Evolutionary conservation across 2,797 vertebrate genomes (phyloP), one percentile per base, ranked within the genome.

Genomic region (Mareca penelope): DNA sequence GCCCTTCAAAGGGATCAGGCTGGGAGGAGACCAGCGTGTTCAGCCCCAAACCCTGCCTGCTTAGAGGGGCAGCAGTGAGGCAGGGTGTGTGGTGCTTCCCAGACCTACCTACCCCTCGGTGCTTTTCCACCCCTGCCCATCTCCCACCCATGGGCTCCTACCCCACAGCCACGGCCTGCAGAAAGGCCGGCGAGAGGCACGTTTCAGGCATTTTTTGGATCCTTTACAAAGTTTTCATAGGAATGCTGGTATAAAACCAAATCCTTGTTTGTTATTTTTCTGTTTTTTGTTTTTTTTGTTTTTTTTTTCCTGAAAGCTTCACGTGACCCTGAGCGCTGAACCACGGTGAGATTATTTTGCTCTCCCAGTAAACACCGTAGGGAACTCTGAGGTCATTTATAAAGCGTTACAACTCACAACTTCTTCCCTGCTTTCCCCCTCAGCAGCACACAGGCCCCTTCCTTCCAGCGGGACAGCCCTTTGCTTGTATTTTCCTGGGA

Each of bases 301-400:
- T 85, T 14, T 46, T 11, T 90, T 40, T 83, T 89, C 59, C 61
- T 88, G 87, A 64, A 94, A 81, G n/a, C 31, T 89, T 23, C 61
- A n/a, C 73, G 76, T 0, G 2, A 12, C 24, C 86, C 52, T 0
- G 14, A 91, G 85, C 26, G 67, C 70, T 96, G 88, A 94, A 94
- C 83, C 63, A 13, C 1, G 52, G 42, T 0, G 44, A 86, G 56
- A 14, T 35, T 35, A 52, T 23, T 90, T 50, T 88, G 46, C 31
- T 63, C 46, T 96, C 92, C 89, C 89, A 35, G 7, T 64, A 95
- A 85, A 76, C 85, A 67, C 85, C 81, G 72, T 65, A 92, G 89
- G 85, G 94, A 95, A 92, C 77, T 86, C 93, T 95, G 94, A 96
- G 95, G 82, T 96, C 92, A 96, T 92, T 93, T 88, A 28, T 52